These are phyloP conservation scores for Passer domesticus DNA, from an alignment of 2,113 vertebrate species.

Conservation along the genomic window DNA sequence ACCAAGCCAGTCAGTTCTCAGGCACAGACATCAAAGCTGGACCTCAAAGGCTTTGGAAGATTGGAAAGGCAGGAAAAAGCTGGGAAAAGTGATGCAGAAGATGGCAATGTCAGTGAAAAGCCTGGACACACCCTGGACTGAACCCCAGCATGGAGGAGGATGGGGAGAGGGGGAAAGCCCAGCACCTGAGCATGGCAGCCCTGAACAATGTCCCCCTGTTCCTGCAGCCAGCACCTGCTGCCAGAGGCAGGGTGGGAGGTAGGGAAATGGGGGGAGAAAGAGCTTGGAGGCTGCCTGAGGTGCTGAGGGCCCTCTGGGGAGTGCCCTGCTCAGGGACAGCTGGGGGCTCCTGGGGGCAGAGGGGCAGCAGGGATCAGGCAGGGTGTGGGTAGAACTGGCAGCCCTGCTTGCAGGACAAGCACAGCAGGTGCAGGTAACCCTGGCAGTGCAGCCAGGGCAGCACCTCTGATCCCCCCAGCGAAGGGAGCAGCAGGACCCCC, in stretches of 20 bases:
- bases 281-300: neutral
- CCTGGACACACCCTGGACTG: neutral
- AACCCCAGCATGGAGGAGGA: neutral
- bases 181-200: neutral
- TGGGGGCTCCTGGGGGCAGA: neutral
- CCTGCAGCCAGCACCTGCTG: constrained; percentile 1
- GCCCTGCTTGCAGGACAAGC: neutral
- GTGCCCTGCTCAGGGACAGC: neutral
- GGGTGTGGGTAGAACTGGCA: neutral
- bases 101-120: neutral
- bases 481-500: neutral
- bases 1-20: neutral
- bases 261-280: neutral
- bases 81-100: neutral
- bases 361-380: neutral
- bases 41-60: neutral
- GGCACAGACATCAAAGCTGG: neutral
- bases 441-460: neutral
- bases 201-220: constrained; percentile 39
- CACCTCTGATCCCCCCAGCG: neutral
- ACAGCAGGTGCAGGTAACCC: too few relatives aligned
- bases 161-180: neutral
- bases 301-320: neutral
- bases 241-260: neutral
- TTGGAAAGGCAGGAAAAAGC: neutral